Base-by-base conservation (phyloP, 2,888 invertebrate genomes). In the Sympetrum striolatum region DNA sequence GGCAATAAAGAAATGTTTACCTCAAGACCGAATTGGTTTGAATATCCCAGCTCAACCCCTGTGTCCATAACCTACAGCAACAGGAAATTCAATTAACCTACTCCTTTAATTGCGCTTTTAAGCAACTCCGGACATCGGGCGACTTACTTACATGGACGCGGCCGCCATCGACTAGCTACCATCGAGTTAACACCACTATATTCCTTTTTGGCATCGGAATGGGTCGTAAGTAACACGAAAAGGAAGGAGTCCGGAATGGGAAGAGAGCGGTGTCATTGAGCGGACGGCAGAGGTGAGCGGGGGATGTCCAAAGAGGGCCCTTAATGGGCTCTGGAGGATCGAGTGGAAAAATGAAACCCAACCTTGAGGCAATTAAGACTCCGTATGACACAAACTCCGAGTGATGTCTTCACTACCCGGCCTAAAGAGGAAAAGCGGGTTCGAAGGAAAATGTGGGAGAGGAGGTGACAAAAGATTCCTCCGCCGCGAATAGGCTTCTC, bases 351-450 rank as follows among this genome's bases (percentile, higher is more conserved):
- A 37, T 37, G 58, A 60, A 37, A 31, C 60, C 60, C 86, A 18
- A 86, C 86, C 86, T 60, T 60, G 60, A 22, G 60, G 86, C 58
- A 86, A 86, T 86, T 86, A 86, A 86, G 86, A 60, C 60, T 53
- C 48, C 37, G 37, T 64, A 22, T 37, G 86, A 60, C 60, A 60
- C 60, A 86, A 86, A 86, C 60, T 35, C 86, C 60, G 60, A 86
- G 86, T 86, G 35, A 86, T 86, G 86, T 86, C 86, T 86, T 86
- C 86, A 86, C 60, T 37, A 86, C 31, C 2, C 15, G 15, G 60
- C 37, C 25, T 35, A 37, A 37, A 60, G 37, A 60, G 86, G 37
- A 60, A n/a, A 86, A 86, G 60, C 60, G 64, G 60, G 86, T n/a
- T 86, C 60, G 86, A 37, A 60, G 14, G 37, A 86, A 86, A 58